Evolutionary conservation across 2,797 vertebrate genomes (phyloP), one percentile per base, ranked within the genome.

Genomic region (Syngnathus rostellatus): DNA sequence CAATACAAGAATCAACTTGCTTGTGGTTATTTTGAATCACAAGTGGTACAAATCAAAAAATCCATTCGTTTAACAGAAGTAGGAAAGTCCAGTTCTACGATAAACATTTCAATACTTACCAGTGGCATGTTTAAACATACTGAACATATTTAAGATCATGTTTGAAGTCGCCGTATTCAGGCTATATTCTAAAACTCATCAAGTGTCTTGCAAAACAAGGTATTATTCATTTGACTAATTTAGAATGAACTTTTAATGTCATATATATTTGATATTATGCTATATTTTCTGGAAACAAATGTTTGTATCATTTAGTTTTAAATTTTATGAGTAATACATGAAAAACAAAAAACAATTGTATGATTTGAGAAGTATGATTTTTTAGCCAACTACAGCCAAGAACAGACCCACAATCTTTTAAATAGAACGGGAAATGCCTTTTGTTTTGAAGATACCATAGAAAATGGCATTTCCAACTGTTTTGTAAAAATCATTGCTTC

Each of bases 1-100:
- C 68, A 77, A 73, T 60, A 60, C 58, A 38, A 65, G 67, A 68
- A 70, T 74, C 2, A 40, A 38, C 31, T 38, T 8, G 65, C 64
- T 46, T 73, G 67, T 55, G 25, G 12, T 31, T 31, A 31, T 31
- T 31, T 55, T 10, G 25, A 55, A 55, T 55, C 54, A 14, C 23
- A 16, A 55, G 11, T 12, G 23, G 10, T 25, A 12, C 23, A n/a
- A 9, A 25, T 55, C 4, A 55, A 31, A 55, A 55, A 6, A 31
- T 6, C 11, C 2, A 31, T 55, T 31, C 2, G 6, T 55, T 55
- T 5, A 31, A 55, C 25, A 55, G 54, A 31, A 55, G 54, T 4
- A 4, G 54, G 54, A 31, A 31, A 25, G 12, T 55, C 54, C 11
- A 31, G 12, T 55, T 31, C 12, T 31, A 31, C 37, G 54, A 55